Evolutionary conservation across 2,797 vertebrate species (phyloP).

Genomic region (Potorous gilbertii): DNA sequence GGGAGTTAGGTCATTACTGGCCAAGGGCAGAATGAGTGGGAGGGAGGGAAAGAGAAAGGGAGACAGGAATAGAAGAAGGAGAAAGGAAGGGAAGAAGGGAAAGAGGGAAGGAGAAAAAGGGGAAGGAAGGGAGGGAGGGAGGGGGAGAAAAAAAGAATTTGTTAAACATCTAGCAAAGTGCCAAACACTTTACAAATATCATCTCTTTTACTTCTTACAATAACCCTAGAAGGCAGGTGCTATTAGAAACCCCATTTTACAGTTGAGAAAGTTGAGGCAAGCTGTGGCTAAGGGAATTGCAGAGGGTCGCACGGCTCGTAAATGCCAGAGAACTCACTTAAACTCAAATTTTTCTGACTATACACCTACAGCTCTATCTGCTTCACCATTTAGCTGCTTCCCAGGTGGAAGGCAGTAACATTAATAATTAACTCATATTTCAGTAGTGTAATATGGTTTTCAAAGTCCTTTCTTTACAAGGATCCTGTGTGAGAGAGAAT

Average conservation of each 20-base stretch:
- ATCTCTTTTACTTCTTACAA: not conserved
- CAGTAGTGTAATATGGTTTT: not conserved
- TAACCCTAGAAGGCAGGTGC: not conserved
- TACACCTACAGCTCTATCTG: not conserved
- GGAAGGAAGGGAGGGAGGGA: accelerated
- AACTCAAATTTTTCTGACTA: not conserved
- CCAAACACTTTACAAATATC: not conserved
- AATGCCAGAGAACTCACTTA: not conserved
- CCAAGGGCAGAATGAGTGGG: not conserved
- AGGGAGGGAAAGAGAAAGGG: not conserved
- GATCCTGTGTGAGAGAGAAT: not conserved
- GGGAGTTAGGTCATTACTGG: conserved; percentile 19
- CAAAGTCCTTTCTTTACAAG: not conserved
- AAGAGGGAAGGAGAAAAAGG: not conserved
- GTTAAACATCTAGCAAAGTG: not conserved
- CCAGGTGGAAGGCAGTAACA: not conserved
- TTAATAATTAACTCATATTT: not conserved
- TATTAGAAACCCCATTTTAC: not conserved
- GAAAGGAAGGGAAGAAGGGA: not conserved
- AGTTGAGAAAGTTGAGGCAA: not conserved
- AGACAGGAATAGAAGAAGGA: not conserved
- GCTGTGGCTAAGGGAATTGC: not conserved
- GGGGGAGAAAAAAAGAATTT: not conserved
- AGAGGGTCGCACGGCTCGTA: not conserved
- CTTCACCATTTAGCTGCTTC: not conserved